Evolutionary conservation across 2,797 vertebrate genomes (phyloP), one percentile per base, ranked within the genome.

Genomic region (Thalassophryne amazonica): DNA sequence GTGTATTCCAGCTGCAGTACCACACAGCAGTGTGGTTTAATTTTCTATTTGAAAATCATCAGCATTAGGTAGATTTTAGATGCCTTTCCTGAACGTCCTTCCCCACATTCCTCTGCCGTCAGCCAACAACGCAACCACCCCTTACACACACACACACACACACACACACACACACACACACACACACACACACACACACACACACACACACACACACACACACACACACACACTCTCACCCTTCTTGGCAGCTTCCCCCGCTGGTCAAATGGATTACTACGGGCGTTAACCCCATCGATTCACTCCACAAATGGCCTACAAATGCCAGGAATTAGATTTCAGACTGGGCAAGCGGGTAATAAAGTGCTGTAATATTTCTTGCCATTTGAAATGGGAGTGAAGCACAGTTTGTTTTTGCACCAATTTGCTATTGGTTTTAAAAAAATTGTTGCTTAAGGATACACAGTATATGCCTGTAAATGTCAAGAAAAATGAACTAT

Each of bases 251-350:
- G 10, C 49, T 53, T 76, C 75, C 66, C 76, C 79, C 84, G 54
- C 61, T 62, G 54, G 73, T 69, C 73, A 76, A 79, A 81, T 67
- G 69, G 81, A 83, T 86, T 81, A 77, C 73, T 62, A 59, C 38
- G 36, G 63, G 66, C 54, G 63, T 76, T 83, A 78, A 84, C 83
- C 73, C 69, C 63, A 84, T 85, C 56, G 76, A 84, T 80, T 71
- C 60, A 61, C 54, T 74, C 73, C 67, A n/a, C n/a, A 77, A 85
- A 87, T 80, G 69, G 76, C 77, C 56, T 85, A 69, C 74, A 73
- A 83, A 84, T 86, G 77, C 69, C 67, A 76, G 71, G 73, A 80
- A 85, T 87, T 84, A 72, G 73, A 85, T 86, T 85, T 81, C 61
- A 57, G 59, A 68, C 56, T 38, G 43, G 45, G 24, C 53, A 45